Percentiles rank a stretch among this genome's conserved stretches.
These are phyloP conservation scores for Dinomys branickii DNA, from an alignment of 2,113 vertebrate species.

Conservation along the genomic window DNA sequence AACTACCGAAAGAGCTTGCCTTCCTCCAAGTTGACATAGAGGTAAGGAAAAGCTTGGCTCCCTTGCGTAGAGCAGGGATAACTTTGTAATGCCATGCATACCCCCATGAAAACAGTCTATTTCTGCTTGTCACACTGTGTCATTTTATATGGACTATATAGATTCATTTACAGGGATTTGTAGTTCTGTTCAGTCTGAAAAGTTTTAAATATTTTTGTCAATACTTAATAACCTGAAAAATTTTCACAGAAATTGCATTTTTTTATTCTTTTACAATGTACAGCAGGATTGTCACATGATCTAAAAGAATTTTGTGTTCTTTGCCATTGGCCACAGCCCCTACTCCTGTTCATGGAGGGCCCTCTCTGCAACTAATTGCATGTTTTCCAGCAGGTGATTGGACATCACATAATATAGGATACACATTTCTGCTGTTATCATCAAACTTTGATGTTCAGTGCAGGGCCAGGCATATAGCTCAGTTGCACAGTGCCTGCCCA, in stretches of 20 bases:
- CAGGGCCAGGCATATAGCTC: too few species aligned
- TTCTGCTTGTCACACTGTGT: neutral
- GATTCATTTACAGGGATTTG: neutral
- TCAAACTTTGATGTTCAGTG: neutral
- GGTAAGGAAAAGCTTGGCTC: neutral
- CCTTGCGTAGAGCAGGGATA: neutral
- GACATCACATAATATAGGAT: neutral
- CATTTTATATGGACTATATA: neutral
- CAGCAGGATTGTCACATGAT: neutral
- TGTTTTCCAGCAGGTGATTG: neutral
- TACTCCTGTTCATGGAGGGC: neutral
- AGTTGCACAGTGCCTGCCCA: too few species aligned
- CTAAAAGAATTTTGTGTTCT: neutral
- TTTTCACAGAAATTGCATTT: neutral
- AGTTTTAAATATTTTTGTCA: neutral
- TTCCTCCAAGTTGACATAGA: neutral
- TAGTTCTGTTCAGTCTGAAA: neutral
- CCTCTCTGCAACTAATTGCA: neutral
- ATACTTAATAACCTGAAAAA: neutral
- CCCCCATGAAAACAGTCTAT: neutral
- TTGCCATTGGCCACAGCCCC: neutral
- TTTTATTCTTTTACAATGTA: neutral
- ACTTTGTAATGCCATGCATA: neutral
- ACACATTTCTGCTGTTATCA: neutral
- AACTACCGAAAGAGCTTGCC: neutral